Conservation (phyloP, 2,888 invertebrate genomes). For the Oxytorus armatus region DNA sequence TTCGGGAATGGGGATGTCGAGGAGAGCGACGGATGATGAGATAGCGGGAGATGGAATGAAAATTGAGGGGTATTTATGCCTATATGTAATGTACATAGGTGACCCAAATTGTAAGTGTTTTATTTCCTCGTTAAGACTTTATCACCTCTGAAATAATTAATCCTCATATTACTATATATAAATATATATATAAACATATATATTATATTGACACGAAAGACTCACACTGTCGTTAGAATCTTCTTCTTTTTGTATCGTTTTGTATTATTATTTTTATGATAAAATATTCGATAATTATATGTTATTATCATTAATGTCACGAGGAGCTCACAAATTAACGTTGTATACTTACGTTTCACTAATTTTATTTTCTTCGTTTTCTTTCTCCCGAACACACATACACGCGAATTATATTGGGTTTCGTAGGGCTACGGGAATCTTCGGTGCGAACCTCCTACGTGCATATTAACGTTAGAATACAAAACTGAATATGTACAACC, state of each 20-base stretch:
- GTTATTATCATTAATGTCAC: conserved; percentile 72
- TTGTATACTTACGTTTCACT: conserved; percentile 74
- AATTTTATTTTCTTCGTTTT: conserved; percentile 12
- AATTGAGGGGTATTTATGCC: conserved; percentile 75
- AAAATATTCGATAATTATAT: conserved; percentile 67
- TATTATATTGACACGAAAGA: conserved; percentile 69
- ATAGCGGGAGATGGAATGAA: conserved; percentile 25
- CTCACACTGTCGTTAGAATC: conserved; percentile 70
- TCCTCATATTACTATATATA: conserved; percentile 62
- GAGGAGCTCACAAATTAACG: conserved; percentile 70
- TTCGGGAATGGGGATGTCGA: conserved; percentile 44
- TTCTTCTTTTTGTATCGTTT: conserved; percentile 67
- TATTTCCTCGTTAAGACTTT: conserved; percentile 64
- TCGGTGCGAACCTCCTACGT: conserved; percentile 67
- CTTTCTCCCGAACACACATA: conserved; percentile 11
- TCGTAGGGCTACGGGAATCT: conserved; percentile 55
- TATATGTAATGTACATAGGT: conserved; percentile 73
- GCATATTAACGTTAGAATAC: conserved; percentile 67
- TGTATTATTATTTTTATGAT: conserved; percentile 67
- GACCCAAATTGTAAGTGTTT: conserved; percentile 65
- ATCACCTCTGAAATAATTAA: conserved; percentile 70
- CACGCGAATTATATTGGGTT: not conserved
- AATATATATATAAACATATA: conserved; percentile 54
- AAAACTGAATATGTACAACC: conserved; percentile 81
- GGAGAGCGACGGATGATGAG: conserved; percentile 48